These are phyloP conservation scores for Megaustenia siamemsis DNA, from an alignment of 2,888 invertebrate genomes.

Conservation along the genomic window DNA sequence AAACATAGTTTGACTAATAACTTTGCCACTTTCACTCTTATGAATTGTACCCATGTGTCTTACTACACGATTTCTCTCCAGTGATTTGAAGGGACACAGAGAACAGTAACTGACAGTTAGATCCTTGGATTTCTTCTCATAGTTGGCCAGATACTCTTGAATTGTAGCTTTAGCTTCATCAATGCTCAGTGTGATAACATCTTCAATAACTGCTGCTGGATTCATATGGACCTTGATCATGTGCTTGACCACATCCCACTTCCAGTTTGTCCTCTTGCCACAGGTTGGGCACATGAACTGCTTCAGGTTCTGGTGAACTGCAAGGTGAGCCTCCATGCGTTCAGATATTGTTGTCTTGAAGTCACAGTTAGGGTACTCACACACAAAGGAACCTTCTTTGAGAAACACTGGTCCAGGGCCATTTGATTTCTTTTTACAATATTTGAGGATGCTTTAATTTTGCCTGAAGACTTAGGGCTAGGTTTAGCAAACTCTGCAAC, in stretches of 20 bases:
- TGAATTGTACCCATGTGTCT: conserved; percentile 43
- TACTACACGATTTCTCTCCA: conserved; percentile 35
- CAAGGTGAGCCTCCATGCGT: conserved; percentile 76
- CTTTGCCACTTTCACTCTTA: conserved; percentile 43
- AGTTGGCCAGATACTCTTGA: conserved; percentile 69
- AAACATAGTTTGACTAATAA: conserved; percentile 25
- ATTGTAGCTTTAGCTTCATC: conserved; percentile 76
- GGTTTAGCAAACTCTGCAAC: not conserved
- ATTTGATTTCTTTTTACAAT: not conserved
- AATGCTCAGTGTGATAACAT: conserved; percentile 71
- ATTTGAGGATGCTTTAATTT: not conserved
- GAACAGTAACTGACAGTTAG: conserved; percentile 45
- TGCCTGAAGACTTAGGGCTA: not conserved
- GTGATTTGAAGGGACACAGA: conserved; percentile 46
- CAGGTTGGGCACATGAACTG: conserved; percentile 77
- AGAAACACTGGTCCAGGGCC: not conserved
- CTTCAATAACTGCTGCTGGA: conserved; percentile 58
- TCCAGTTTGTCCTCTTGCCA: conserved; percentile 78
- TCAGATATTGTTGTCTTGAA: conserved; percentile 73
- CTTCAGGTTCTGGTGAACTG: conserved; percentile 77
- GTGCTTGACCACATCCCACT: conserved; percentile 78
- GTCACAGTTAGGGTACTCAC: conserved; percentile 66
- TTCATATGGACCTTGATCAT: conserved; percentile 71
- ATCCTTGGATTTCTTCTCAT: conserved; percentile 42
- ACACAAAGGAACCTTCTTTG: conserved; percentile 52